Percentiles rank a stretch among this genome's conserved stretches.
Conservation (phyloP, 1,140 invertebrate species). For the Drosophila orena region DNA sequence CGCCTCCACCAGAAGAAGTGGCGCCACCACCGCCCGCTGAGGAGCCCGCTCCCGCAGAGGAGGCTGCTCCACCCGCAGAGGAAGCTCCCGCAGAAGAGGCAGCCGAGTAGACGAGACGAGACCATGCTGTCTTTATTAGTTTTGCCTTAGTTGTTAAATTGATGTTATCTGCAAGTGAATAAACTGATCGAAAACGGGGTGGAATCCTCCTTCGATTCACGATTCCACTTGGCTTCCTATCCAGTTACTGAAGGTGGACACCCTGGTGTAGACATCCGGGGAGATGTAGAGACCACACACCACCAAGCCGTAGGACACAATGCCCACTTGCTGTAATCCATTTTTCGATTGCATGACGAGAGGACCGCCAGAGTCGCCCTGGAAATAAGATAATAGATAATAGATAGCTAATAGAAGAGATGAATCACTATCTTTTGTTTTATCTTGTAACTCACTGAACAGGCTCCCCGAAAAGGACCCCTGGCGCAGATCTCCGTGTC, state of each 20-base stretch:
- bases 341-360: slow-evolving; percentile 76
- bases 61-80: slow-evolving; percentile 6
- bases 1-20: slow-evolving; percentile 2
- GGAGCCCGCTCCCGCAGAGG: slow-evolving; percentile 12
- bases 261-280: slow-evolving; percentile 87
- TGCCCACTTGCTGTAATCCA: slow-evolving; percentile 86
- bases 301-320: slow-evolving; percentile 89
- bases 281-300: slow-evolving; percentile 85
- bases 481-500: slow-evolving; percentile 85
- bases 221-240: slow-evolving; percentile 58
- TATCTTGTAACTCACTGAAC: slow-evolving; percentile 55
- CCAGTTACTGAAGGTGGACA: slow-evolving; percentile 85
- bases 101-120: slow-evolving; percentile 6
- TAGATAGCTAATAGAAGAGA: no score
- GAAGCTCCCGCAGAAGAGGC: slow-evolving; percentile 15
- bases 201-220: not conserved
- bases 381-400: not conserved
- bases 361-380: slow-evolving; percentile 91
- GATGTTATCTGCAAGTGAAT: slow-evolving; percentile 19
- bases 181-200: not conserved
- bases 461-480: slow-evolving; percentile 84
- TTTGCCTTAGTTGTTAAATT: slow-evolving; percentile 29
- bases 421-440: no score
- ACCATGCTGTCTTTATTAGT: slow-evolving; percentile 12
- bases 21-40: slow-evolving; percentile 5